Evolutionary conservation across 2,797 vertebrate species (phyloP).

Genomic region (Botia almorhae): DNA sequence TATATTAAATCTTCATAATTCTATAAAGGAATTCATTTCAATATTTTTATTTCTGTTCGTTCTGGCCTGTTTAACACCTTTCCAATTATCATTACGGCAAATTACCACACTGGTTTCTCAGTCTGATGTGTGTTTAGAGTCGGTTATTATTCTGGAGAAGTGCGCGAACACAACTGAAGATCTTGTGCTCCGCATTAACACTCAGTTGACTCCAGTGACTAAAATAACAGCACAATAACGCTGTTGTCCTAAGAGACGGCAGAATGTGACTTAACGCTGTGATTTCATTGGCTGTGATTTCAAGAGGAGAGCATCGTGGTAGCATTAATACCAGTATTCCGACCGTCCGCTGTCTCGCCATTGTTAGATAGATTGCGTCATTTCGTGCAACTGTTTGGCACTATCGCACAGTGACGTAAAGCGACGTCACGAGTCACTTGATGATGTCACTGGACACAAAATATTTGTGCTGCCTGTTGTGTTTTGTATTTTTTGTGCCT

Average conservation of each 20-base stretch:
- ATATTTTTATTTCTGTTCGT: no score
- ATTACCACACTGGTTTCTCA: no score
- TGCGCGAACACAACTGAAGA: background rate
- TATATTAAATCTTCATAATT: no score
- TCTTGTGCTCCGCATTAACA: background rate
- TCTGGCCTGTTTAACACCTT: no score
- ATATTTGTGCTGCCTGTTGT: no score
- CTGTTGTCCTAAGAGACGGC: constrained; percentile 7
- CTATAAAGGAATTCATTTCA: no score
- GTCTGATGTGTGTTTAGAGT: background rate
- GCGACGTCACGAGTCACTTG: background rate
- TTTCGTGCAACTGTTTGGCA: background rate
- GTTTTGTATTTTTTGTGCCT: no score
- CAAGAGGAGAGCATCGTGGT: background rate
- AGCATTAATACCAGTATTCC: background rate
- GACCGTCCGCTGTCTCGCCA: background rate
- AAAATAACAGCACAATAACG: constrained; percentile 25
- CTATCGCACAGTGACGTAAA: background rate
- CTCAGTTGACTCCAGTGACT: constrained; percentile 1
- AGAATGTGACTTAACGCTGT: constrained; percentile 27
- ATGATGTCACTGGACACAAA: background rate
- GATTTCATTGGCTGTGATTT: constrained; percentile 31
- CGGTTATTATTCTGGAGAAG: background rate
- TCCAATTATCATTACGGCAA: no score
- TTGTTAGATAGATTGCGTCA: constrained; percentile 14